These are phyloP conservation scores for Drosophila quadrilineata DNA, from an alignment of 1,140 invertebrate species.

Conservation along the genomic window DNA sequence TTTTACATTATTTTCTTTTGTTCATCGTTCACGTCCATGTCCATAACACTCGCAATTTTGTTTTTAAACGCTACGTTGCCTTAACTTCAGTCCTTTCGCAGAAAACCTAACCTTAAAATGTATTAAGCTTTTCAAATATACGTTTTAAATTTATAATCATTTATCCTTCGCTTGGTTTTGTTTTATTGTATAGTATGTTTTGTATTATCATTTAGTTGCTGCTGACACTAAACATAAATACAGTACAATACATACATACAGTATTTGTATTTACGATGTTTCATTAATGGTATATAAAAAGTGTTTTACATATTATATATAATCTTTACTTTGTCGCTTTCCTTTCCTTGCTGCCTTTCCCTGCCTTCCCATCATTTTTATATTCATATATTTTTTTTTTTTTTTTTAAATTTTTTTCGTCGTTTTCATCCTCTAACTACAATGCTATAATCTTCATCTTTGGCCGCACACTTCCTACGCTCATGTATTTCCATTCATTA, in stretches of 20 bases:
- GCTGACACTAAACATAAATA: constrained; percentile 71
- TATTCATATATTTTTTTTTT: too few relatives aligned
- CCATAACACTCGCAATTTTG: constrained; percentile 75
- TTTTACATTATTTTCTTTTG: neutral
- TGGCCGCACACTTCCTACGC: constrained; percentile 55
- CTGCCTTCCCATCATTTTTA: neutral
- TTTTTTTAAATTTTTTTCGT: constrained; percentile 11
- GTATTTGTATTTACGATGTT: constrained; percentile 34
- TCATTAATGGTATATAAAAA: constrained; percentile 47
- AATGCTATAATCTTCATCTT: constrained; percentile 66
- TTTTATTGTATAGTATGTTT: too few relatives aligned
- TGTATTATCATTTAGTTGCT: constrained; percentile 38
- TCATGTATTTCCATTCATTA: constrained; percentile 18
- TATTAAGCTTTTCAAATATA: constrained; percentile 56
- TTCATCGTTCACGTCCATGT: constrained; percentile 62
- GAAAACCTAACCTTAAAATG: constrained; percentile 74
- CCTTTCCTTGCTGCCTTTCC: neutral
- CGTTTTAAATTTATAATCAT: constrained; percentile 25
- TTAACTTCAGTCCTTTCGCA: constrained; percentile 80
- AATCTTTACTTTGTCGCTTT: constrained; percentile 21
- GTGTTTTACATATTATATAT: constrained; percentile 40
- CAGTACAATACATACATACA: constrained; percentile 62
- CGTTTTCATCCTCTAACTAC: constrained; percentile 53
- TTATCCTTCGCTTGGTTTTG: too few relatives aligned
- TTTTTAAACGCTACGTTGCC: constrained; percentile 79